Conservation (phyloP, 1,140 invertebrate species). For the Zaprionus lachaisei region DNA sequence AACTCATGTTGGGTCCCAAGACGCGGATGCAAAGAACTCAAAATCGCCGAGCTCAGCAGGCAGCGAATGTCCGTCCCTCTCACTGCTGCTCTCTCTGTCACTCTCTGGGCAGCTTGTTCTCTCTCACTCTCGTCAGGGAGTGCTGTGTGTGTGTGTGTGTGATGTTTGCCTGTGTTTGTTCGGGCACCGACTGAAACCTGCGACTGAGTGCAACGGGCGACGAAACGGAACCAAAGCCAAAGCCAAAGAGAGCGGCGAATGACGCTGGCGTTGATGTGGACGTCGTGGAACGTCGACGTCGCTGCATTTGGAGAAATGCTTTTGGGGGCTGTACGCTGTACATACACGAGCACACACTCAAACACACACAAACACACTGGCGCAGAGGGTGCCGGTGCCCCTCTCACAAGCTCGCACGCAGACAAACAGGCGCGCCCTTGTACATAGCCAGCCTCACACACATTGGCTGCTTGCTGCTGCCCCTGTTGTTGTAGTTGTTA, state of each 20-base stretch:
- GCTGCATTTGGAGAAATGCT: conserved; percentile 78
- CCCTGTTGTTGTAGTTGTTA: conserved; percentile 32
- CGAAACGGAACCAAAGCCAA: conserved; percentile 61
- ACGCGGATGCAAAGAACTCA: conserved; percentile 81
- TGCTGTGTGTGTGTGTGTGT: conserved; percentile 9
- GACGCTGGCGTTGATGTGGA: conserved; percentile 37
- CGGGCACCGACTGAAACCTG: conserved; percentile 40
- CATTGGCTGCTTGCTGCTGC: conserved; percentile 66
- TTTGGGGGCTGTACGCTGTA: conserved; percentile 67
- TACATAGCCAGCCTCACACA: conserved; percentile 76
- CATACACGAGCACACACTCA: conserved; percentile 24
- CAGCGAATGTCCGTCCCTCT: conserved; percentile 35
- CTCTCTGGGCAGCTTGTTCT: conserved; percentile 13
- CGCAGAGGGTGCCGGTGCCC: conserved; percentile 13
- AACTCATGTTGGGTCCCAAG: conserved; percentile 75
- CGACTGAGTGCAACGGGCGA: conserved; percentile 56
- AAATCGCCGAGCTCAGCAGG: conserved; percentile 55
- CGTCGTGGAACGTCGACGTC: conserved; percentile 34
- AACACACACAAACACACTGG: conserved; percentile 20
- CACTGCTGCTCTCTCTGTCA: conserved; percentile 15
- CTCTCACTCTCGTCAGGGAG: conserved; percentile 24
- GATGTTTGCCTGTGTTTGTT: conserved; percentile 66
- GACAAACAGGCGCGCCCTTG: conserved; percentile 61
- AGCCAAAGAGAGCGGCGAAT: conserved; percentile 48
- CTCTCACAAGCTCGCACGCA: conserved; percentile 45